Evolutionary conservation across 2,113 vertebrate genomes (phyloP), one percentile per base, ranked within the genome.

Genomic region (Castor canadensis): DNA sequence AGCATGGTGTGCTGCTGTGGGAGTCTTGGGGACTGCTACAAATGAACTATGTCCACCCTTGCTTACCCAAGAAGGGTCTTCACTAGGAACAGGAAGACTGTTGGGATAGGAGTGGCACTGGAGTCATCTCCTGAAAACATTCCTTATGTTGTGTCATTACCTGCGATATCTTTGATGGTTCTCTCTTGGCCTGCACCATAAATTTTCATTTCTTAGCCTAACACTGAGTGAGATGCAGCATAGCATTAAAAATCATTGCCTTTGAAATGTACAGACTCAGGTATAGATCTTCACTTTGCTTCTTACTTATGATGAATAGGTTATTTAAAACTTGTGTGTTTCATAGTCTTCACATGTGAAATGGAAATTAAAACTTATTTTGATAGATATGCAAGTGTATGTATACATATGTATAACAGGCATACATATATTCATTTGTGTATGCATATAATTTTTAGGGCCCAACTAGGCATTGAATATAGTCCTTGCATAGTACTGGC

Each of bases 401-500:
- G 4, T 3, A 28, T 58, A 1, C 56, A 82, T 62, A 54, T 28
- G 35, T 17, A 20, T 19, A 28, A 8, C 24, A 26, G 20, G 10
- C 11, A 5, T 1, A 8, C 47, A 26, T 43, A 10, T 45, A 22
- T 40, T 7, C 9, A 3, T 64, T 26, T 47, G 13, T 22, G 19
- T 52, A 26, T 32, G 32, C 71, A 0, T 47, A 1, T 12, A 6
- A 17, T 12, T 47, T 5, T 30, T 26, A 26, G 49, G 26, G 26
- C 40, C 45, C 67, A 12, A 9, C 11, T 72, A 64, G 77, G 3
- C 49, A 7, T 0, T 3, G 0, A 1, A 19, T 1, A 49, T 9
- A 43, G 67, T 47, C 12, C 15, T 77, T 6, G 38, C 20, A 10
- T 3, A 35, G 16, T 15, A 22, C 43, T 64, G 11, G 12, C 13